Conservation (phyloP, 2,888 invertebrate genomes). For the Hyalella azteca region DNA sequence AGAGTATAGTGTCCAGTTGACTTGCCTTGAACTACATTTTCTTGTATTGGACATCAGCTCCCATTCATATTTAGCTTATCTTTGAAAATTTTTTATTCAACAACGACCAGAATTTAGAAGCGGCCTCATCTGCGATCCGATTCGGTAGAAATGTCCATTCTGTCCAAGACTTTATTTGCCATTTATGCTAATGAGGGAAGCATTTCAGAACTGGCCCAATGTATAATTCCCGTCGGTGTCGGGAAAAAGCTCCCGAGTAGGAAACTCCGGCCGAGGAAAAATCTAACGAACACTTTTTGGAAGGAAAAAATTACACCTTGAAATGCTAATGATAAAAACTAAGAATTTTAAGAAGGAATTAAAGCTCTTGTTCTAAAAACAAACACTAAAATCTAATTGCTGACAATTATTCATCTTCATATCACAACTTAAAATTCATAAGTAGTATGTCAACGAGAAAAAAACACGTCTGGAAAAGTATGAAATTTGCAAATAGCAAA, state of each 20-base stretch:
- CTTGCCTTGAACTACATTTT: too few species aligned
- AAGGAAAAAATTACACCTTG: not conserved
- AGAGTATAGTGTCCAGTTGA: too few species aligned
- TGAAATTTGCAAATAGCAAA: too few species aligned
- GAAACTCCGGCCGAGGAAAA: not conserved
- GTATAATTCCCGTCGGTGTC: not conserved
- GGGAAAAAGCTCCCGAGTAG: not conserved
- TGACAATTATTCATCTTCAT: not conserved
- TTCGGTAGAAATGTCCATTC: not conserved
- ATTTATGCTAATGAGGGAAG: constrained; percentile 15
- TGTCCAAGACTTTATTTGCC: constrained; percentile 23
- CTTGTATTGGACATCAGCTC: too few species aligned
- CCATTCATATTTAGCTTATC: too few species aligned
- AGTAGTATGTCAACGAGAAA: too few species aligned
- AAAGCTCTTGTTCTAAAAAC: not conserved
- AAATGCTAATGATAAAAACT: not conserved
- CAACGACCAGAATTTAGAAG: too few species aligned
- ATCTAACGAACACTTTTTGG: not conserved
- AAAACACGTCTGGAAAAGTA: too few species aligned
- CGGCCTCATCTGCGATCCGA: constrained; percentile 8
- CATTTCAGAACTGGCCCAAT: constrained; percentile 13
- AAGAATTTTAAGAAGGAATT: not conserved
- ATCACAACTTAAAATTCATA: too few species aligned
- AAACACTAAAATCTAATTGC: not conserved
- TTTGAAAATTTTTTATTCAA: not conserved